Evolutionary conservation across 2,797 vertebrate species (phyloP).

Genomic region (Myripristis murdjan): DNA sequence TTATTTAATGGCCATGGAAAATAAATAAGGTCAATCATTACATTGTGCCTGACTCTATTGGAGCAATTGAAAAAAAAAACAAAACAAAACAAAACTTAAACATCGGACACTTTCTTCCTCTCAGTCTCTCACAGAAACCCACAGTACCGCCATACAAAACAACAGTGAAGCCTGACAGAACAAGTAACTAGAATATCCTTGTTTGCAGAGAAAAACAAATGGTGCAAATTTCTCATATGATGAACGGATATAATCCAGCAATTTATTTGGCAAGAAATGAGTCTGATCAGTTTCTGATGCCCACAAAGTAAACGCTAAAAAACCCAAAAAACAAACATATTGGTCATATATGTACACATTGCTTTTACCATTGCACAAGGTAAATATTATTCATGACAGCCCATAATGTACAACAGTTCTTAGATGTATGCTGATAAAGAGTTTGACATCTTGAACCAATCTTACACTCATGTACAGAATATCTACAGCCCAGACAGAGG

Average conservation of each 20-base stretch:
- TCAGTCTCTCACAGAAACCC: too few species aligned
- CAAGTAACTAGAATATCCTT: background rate
- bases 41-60: background rate
- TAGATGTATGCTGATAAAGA: background rate
- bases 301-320: background rate
- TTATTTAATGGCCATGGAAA: background rate
- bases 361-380: background rate
- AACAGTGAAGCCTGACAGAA: too few species aligned
- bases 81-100: too few species aligned
- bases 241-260: too few species aligned
- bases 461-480: background rate
- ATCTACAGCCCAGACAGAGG: slow-evolving; percentile 2
- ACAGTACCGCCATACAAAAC: too few species aligned
- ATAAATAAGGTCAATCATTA: background rate
- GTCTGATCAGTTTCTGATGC: background rate
- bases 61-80: background rate
- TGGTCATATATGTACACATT: background rate
- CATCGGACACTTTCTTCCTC: too few species aligned
- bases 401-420: background rate
- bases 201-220: background rate
- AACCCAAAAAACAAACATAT: too few species aligned
- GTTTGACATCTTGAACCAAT: background rate
- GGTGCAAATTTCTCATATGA: background rate
- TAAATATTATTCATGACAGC: background rate
- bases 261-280: background rate